Conservation (phyloP, 2,113 vertebrate species). For the Zosterops hypoxanthus region DNA sequence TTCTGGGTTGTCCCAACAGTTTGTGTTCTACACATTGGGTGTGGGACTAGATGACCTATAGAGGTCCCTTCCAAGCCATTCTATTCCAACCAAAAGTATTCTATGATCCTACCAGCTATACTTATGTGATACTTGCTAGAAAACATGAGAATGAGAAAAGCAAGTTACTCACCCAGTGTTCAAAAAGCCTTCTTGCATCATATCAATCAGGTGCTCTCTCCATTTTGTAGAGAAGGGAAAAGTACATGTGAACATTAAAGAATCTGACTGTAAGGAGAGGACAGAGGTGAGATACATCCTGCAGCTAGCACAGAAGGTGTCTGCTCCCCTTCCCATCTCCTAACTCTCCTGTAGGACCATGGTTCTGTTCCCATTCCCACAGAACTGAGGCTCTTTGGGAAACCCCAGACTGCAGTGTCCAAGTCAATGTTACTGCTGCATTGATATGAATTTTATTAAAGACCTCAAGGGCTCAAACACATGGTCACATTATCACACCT, state of each 20-base stretch:
- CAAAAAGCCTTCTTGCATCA: conserved; percentile 37
- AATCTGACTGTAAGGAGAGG: conserved; percentile 69
- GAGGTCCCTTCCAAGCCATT: neutral
- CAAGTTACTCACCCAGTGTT: conserved; percentile 63
- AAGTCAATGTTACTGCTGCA: neutral
- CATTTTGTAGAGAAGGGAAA: conserved; percentile 54
- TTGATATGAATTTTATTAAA: neutral
- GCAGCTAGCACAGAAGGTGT: neutral
- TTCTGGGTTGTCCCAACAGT: neutral
- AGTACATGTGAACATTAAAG: conserved; percentile 53
- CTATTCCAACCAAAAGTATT: neutral
- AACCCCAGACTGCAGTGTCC: neutral
- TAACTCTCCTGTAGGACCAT: accelerated
- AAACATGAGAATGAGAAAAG: neutral
- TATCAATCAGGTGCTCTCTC: conserved; percentile 18
- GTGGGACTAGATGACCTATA: neutral
- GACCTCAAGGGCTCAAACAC: neutral
- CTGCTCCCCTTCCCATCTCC: neutral
- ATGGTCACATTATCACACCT: neutral
- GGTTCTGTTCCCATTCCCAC: neutral
- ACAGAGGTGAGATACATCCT: neutral
- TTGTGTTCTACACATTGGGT: neutral
- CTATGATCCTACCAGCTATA: neutral
- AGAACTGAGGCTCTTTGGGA: neutral
- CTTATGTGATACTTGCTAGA: neutral